Base-by-base conservation (phyloP, 2,888 invertebrate genomes). In the Pristionchus entomophagus region DNA sequence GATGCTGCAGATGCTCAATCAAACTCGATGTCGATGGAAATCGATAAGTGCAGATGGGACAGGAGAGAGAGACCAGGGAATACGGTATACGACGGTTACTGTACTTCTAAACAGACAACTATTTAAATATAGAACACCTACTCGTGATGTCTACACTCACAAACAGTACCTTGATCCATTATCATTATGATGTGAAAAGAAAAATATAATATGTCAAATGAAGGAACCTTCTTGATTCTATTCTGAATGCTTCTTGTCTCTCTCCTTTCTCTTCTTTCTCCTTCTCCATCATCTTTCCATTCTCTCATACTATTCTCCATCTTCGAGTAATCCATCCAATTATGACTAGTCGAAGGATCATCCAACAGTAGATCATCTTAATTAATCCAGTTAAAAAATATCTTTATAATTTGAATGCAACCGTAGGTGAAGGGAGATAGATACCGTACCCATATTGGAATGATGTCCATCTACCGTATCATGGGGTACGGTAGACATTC, bases 41-140 rank as follows among this genome's bases (percentile, higher is more conserved):
- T 73, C 73, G 38, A 73, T 45, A 41, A 73, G 73, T 14, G 26
- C 73, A 73, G n/a, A 73, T 22, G 26, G 73, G 73, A 73, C 73
- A 73, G 3, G 38, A n/a, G n/a, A 73, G 73, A 14, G 73, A 73
- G 0, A 32, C 29, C 29, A 35, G n/a, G 26, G 41, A n/a, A 12
- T n/a, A 26, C 26, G n/a, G 41, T 41, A 4, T n/a, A 73, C 45
- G 12, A 41, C 73, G 73, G 17, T 26, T 41, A 73, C 73, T 38
- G 41, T 73, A 73, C 45, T 73, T 73, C 73, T 73, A n/a, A 73
- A 73, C 22, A 38, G 32, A 8, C 1, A 32, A 29, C 62, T 17
- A 51, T 19, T 45, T 45, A 14, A 14, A 45, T 45, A 45, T 45
- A 6, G 8, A 6, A 6, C 45, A 45, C 14, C 45, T 45, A 45